Evolutionary conservation across 2,797 vertebrate genomes (phyloP), one percentile per base, ranked within the genome.

Genomic region (Tinamus major): DNA sequence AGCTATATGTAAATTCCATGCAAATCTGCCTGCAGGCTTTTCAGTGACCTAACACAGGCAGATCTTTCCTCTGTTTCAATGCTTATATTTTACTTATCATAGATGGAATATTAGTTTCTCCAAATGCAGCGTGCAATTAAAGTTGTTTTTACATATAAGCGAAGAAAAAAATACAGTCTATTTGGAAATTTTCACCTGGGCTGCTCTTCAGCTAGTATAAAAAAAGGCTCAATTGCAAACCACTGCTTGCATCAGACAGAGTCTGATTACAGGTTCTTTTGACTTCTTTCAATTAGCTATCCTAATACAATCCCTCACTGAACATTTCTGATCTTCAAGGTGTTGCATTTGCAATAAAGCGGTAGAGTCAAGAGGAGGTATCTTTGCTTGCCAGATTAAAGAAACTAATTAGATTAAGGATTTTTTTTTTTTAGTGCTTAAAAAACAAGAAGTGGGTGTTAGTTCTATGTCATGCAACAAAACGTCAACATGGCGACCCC

Each of bases 321-420:
- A 94, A 92, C 68, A 92, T 92, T 95, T 97, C 90, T 97, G 92
- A 94, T 97, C 96, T 98, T 92, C 96, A 96, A 97, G 96, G 96
- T 97, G 82, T 95, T 12, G 31, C 55, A 63, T 89, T 94, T 58
- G 82, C 79, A 96, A 93, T 89, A 93, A 90, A 95, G 74, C 0
- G 1, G 79, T 64, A 84, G 85, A 93, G 87, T 95, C 92, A 94
- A 92, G 89, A 93, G 82, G 92, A 95, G 89, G 79, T 91, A 91
- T 95, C 83, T 95, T 94, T 95, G 71, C 87, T 94, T 79, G 79
- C 75, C 87, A 96, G 95, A 96, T 97, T 94, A 97, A 91, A 97
- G 96, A 93, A 97, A 94, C 95, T 97, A 98, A 98, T 98, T 97
- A 97, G 95, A 95, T 95, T 94, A 89, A 92, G 95, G 89, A 85